Evolutionary conservation across 2,888 invertebrate genomes (phyloP).

Genomic region (Caenorhabditis auriculariae): DNA sequence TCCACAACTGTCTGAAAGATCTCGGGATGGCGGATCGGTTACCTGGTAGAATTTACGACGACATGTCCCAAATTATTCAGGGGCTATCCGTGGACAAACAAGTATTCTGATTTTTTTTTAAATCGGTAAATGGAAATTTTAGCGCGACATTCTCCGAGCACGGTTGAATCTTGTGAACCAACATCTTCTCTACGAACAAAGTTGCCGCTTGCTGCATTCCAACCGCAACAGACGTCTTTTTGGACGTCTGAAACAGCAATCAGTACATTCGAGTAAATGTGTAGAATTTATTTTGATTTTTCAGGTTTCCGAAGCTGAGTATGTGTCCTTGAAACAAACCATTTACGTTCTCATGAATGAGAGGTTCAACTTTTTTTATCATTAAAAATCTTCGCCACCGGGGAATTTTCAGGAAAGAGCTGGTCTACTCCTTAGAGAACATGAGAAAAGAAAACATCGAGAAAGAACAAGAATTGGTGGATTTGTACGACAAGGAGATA

Average conservation of each 20-base stretch:
- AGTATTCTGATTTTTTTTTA: constrained; percentile 11
- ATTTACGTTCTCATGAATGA: no score
- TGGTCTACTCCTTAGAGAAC: neutral
- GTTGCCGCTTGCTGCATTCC: constrained; percentile 40
- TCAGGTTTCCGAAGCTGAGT: no score
- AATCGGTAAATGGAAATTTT: neutral
- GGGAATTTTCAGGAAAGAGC: neutral
- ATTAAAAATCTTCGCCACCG: no score
- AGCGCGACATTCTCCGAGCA: constrained; percentile 36
- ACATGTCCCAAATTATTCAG: constrained; percentile 30
- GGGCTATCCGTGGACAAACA: constrained; percentile 29
- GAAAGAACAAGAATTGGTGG: neutral
- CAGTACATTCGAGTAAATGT: constrained; percentile 9
- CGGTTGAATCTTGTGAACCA: constrained; percentile 46
- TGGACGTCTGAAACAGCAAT: constrained; percentile 21
- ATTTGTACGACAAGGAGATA: no score
- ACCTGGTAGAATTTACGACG: constrained; percentile 44
- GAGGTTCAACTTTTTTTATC: no score
- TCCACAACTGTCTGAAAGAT: constrained; percentile 25
- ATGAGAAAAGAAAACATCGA: neutral
- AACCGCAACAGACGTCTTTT: constrained; percentile 39
- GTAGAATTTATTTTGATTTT: no score
- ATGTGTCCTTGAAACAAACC: neutral
- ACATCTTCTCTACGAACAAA: constrained; percentile 46
- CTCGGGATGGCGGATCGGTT: constrained; percentile 38